phyloP scores from a whole-genome alignment of 2,888 invertebrate species.

The Heteropelma amictum region DNA sequence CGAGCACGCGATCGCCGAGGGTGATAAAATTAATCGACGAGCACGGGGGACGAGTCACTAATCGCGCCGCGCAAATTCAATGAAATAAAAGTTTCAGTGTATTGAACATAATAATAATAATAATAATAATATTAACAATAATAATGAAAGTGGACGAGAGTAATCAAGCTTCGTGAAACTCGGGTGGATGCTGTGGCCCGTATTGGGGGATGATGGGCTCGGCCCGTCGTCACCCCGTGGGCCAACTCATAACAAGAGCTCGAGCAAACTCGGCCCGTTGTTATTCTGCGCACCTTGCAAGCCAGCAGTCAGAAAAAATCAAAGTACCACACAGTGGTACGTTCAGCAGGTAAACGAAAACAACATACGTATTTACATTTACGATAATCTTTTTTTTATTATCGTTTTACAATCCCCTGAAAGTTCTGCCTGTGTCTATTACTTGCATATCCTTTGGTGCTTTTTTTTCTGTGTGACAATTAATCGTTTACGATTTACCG shows the following conservation, averaged over 20 bases:
- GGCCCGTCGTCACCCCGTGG: slow-evolving; percentile 72
- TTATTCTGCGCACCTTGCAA: slow-evolving; percentile 76
- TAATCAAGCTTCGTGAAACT: slow-evolving; percentile 56
- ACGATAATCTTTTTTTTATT: background rate
- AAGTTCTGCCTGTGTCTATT: too few species aligned
- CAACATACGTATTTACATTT: background rate
- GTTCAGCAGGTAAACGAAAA: slow-evolving; percentile 75
- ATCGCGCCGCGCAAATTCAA: too few species aligned
- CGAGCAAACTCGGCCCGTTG: slow-evolving; percentile 73
- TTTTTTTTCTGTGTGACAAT: too few species aligned
- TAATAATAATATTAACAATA: background rate
- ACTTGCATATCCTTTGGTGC: too few species aligned
- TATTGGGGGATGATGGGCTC: slow-evolving; percentile 76
- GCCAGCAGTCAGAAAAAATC: slow-evolving; percentile 72
- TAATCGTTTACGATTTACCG: too few species aligned
- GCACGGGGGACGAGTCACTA: too few species aligned
- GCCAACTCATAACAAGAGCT: slow-evolving; percentile 52
- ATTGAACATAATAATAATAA: too few species aligned
- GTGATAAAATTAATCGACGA: too few species aligned
- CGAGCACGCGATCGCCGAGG: too few species aligned
- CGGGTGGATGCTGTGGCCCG: slow-evolving; percentile 77
- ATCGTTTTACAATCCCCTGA: too few species aligned
- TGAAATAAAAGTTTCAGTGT: too few species aligned
- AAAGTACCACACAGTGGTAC: slow-evolving; percentile 77
- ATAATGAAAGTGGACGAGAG: slow-evolving; percentile 13